These are phyloP conservation scores for Hippocampus barbouri DNA, from an alignment of 2,113 vertebrate genomes.

Conservation along the genomic window DNA sequence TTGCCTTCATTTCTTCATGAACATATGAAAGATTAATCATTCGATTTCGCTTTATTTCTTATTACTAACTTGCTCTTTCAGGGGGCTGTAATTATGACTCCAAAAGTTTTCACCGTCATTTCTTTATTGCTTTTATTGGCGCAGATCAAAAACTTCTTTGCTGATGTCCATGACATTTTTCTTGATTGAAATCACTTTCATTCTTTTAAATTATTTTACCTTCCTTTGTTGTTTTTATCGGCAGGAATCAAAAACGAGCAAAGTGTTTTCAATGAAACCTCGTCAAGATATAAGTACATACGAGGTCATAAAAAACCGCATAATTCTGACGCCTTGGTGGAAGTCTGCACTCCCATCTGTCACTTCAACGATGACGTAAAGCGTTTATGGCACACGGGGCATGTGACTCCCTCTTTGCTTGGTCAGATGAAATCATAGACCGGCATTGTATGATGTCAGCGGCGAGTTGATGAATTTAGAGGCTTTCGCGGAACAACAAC, in stretches of 20 bases:
- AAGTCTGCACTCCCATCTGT: background rate
- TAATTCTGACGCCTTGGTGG: background rate
- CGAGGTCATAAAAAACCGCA: background rate
- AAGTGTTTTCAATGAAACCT: background rate
- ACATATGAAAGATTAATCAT: no score
- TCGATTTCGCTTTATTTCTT: no score
- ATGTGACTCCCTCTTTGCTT: slow-evolving; percentile 29
- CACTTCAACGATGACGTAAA: background rate
- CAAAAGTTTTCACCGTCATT: no score
- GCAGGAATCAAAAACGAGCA: background rate
- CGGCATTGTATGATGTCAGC: slow-evolving; percentile 58
- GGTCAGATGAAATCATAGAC: slow-evolving; percentile 41
- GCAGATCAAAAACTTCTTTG: no score
- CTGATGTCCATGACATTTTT: no score
- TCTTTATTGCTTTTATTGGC: no score
- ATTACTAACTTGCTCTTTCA: background rate
- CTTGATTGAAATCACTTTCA: no score
- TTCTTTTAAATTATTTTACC: no score
- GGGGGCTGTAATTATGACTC: background rate
- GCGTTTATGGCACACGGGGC: background rate
- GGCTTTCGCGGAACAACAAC: slow-evolving; percentile 50
- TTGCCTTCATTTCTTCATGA: no score
- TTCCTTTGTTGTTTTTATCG: background rate
- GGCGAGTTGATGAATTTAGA: slow-evolving; percentile 56
- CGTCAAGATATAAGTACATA: background rate